These are phyloP conservation scores for Gonioctena quinquepunctata DNA, from an alignment of 1,140 invertebrate genomes.

Conservation along the genomic window DNA sequence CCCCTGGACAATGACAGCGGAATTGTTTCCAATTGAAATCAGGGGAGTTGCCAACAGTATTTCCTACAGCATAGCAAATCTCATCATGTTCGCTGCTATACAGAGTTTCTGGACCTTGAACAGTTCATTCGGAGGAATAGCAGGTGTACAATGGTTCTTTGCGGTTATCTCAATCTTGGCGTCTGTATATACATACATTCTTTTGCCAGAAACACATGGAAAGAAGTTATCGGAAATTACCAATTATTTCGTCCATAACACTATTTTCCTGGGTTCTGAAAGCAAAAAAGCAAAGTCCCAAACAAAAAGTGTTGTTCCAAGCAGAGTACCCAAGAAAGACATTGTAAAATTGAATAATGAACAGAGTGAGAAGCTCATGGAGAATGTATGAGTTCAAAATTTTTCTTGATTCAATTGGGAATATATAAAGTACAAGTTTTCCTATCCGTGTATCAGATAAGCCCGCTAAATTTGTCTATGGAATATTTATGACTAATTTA, in stretches of 20 bases:
- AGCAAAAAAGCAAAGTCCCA: constrained; percentile 19
- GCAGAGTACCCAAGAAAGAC: constrained; percentile 26
- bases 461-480: no score
- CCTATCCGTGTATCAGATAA: no score
- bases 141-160: constrained; percentile 59
- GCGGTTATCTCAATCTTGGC: constrained; percentile 64
- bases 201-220: constrained; percentile 74
- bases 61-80: constrained; percentile 58
- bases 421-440: no score
- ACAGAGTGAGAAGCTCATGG: constrained; percentile 25
- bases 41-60: constrained; percentile 58
- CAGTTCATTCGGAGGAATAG: constrained; percentile 31
- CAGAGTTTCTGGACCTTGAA: constrained; percentile 58
- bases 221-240: constrained; percentile 71
- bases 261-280: constrained; percentile 37
- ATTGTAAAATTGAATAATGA: constrained; percentile 25
- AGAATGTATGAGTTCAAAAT: constrained; percentile 20
- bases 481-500: no score
- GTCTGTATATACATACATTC: constrained; percentile 62
- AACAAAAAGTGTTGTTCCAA: not conserved
- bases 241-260: constrained; percentile 61
- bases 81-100: constrained; percentile 61
- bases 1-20: constrained; percentile 69
- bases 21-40: constrained; percentile 65
- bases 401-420: no score